Percentiles rank a stretch among this genome's conserved stretches.
Conservation (phyloP, 2,888 invertebrate species). For the Hymenopus coronatus region DNA sequence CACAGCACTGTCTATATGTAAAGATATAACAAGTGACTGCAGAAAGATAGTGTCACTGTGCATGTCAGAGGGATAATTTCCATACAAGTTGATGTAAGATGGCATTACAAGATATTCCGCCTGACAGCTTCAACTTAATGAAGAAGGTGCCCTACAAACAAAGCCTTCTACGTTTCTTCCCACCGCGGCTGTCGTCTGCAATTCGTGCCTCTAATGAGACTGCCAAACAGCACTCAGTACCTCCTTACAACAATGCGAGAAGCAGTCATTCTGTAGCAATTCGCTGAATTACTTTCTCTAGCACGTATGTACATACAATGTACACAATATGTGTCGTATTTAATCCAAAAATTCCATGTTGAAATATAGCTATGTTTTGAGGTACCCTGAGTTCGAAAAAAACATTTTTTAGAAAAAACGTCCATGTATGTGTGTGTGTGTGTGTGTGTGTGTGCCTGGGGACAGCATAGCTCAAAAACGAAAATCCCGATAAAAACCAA, state of each 20-base stretch:
- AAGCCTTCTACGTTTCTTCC: not conserved
- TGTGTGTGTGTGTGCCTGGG: no score
- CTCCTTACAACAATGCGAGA: not conserved
- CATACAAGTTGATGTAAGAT: not conserved
- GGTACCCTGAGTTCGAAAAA: no score
- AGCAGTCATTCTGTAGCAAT: not conserved
- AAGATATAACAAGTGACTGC: not conserved
- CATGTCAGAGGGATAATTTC: not conserved
- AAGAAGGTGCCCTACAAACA: not conserved
- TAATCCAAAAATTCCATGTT: no score
- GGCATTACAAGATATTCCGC: not conserved
- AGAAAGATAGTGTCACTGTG: not conserved
- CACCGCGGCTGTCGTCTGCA: not conserved
- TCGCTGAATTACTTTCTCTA: no score
- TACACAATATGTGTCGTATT: no score
- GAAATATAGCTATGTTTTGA: no score
- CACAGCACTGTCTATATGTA: not conserved
- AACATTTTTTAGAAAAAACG: no score
- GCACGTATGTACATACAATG: no score
- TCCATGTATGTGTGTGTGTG: no score
- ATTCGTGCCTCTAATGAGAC: not conserved
- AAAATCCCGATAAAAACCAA: no score
- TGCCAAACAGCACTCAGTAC: not conserved
- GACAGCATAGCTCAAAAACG: no score
- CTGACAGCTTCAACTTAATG: not conserved